Percentiles rank a stretch among this genome's conserved stretches.
Conservation (phyloP, 2,113 vertebrate species). For the Amblyornis subalaris region DNA sequence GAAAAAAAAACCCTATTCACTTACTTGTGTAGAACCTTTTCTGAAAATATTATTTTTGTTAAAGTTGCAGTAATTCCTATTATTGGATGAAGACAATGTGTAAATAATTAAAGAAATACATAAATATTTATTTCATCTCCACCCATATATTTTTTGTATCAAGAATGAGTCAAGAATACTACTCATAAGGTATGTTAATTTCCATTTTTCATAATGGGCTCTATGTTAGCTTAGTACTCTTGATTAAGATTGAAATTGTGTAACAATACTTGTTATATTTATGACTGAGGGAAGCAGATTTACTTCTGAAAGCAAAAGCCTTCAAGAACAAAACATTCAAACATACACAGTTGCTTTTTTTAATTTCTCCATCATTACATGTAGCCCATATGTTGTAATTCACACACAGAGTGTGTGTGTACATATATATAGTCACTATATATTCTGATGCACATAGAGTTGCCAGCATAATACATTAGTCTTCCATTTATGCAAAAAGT, state of each 20-base stretch:
- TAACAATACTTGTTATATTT: neutral
- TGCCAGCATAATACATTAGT: neutral
- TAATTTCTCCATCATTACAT: neutral
- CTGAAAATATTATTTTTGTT: neutral
- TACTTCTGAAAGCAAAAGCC: neutral
- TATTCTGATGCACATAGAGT: neutral
- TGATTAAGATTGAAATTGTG: neutral
- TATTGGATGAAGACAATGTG: neutral
- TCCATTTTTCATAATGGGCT: neutral
- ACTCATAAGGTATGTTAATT: neutral
- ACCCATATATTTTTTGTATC: neutral
- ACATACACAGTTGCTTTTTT: rapidly evolving
- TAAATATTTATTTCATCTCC: neutral
- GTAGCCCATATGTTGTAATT: neutral
- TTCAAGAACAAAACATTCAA: neutral
- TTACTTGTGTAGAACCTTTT: neutral
- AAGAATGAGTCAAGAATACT: neutral
- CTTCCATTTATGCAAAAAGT: neutral
- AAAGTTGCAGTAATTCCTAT: neutral
- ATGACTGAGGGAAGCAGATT: neutral
- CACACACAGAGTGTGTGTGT: neutral
- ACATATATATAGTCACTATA: neutral
- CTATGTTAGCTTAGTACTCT: neutral
- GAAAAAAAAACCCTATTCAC: neutral
- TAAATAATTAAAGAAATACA: neutral